Evolutionary conservation across 2,113 vertebrate species (phyloP), one percentile per base, ranked within the genome.

Genomic region (Hypomesus transpacificus): DNA sequence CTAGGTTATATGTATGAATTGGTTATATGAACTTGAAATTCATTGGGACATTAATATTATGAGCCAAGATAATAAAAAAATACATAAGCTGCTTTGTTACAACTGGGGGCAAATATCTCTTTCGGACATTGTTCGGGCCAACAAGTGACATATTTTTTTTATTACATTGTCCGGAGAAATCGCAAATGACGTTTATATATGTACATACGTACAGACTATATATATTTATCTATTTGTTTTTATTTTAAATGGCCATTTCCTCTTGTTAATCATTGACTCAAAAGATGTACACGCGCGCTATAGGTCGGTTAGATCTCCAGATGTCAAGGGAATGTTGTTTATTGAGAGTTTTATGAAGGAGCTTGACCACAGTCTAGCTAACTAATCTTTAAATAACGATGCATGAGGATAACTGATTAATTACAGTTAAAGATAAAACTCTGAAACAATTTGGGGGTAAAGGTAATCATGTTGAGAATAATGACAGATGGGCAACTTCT

Each of bases 401-500:
- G 9, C 39, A 46, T 11, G 39, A 46, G 39, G 28, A 21, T 31
- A 52, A 8, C 5, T 22, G 18, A 60, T 21, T 50, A 3, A 51
- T n/a, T 20, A 51, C 13, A 66, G 46, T 66, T 52, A 2, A 22
- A 64, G 31, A 64, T 63, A 18, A 72, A 77, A 68, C 82, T 71
- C 74, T 68, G 31, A 83, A 82, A 82, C 83, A 79, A 70, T 74
- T 69, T 34, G 28, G 51, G 39, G 34, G 21, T 22, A 16, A 21
- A 21, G 21, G 20, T 22, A 17, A 51, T 80, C 78, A 86, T 61
- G 75, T 68, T 80, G 83, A 71, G 81, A 86, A 90, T 86, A 82
- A 81, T 90, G 88, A 87, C 87, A 87, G 85, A 90, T 85, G 84
- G 86, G 84, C 80, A 85, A 90, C 86, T 89, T 88, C 87, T 59